Conservation (phyloP, 2,797 vertebrate genomes). For the Chiloscyllium punctatum region DNA sequence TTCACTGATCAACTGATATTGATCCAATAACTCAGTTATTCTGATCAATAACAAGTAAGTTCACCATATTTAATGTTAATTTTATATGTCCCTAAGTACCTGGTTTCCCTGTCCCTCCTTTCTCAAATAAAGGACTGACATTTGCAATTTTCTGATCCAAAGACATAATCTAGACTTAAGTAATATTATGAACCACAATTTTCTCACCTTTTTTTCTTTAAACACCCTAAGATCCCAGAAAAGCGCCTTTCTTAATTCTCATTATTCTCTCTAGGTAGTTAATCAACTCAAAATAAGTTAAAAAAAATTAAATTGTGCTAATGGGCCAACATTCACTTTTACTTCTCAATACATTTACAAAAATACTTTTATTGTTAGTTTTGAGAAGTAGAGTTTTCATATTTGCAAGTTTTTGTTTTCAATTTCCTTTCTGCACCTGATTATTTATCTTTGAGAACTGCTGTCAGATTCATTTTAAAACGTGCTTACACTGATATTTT, state of each 20-base stretch:
- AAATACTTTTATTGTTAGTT: background rate
- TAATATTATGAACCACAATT: background rate
- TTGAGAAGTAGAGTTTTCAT: background rate
- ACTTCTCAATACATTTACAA: background rate
- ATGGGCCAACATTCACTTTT: background rate
- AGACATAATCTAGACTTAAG: background rate
- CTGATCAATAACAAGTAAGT: background rate
- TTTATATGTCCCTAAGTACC: background rate
- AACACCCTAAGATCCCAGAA: background rate
- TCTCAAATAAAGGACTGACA: background rate
- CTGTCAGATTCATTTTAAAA: background rate
- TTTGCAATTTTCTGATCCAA: background rate
- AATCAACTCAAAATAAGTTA: too few relatives aligned
- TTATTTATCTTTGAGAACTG: background rate
- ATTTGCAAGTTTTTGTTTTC: background rate
- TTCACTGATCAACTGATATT: background rate
- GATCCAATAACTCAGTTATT: background rate
- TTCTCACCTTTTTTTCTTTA: background rate
- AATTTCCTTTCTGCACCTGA: background rate
- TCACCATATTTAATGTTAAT: background rate
- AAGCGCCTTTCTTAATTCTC: background rate
- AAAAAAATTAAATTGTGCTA: background rate
- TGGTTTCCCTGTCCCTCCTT: background rate
- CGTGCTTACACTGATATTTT: background rate
- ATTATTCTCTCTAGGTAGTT: background rate